Base-by-base conservation (phyloP, 2,797 vertebrate genomes). In the Leuciscus waleckii region DNA sequence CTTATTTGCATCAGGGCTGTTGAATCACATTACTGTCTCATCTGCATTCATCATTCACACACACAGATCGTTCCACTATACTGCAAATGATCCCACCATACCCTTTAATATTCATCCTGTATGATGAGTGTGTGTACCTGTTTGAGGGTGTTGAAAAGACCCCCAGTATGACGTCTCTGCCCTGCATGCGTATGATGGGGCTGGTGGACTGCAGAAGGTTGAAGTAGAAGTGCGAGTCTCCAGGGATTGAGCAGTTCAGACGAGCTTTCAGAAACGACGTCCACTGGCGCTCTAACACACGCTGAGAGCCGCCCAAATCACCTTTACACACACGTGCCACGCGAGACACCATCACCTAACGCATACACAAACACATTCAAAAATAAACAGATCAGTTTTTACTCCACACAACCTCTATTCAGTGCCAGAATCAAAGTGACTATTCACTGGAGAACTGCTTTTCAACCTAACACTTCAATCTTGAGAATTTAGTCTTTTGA, bases 281-380 rank as follows among this genome's bases (percentile, higher is more conserved):
- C 97, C 98, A 99, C 93, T 99, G 98, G 90, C 98, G 98, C 93
- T 99, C 98, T 61, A 99, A 94, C 85, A 99, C 98, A 0, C 98
- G 93, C 83, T 98, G 98, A 0, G 98, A 99, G 58, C 98, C 98
- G 0, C 98, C 98, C 90, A 97, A 93, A 81, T 99, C 98, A 0
- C 97, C 97, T 91, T 98, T 99, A 91, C 98, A 99, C 84, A 99
- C 97, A 0, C 98, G 96, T 1, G 97, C 98, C 92, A 99, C 98
- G 0, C 98, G 96, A 0, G 98, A 96, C 89, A 99, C 97, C 94
- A 98, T 97, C 90, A 99, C 97, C 98, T 99, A 67, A 5, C 43
- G 69, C 26, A 84, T 87, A 87, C 35, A 80, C 21, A 83, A 69
- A 84, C 21, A 82, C 32, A 73, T 56, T 71, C 19, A 29, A 11